Evolutionary conservation across 1,140 invertebrate species (phyloP).

Genomic region (Nebria ingens): DNA sequence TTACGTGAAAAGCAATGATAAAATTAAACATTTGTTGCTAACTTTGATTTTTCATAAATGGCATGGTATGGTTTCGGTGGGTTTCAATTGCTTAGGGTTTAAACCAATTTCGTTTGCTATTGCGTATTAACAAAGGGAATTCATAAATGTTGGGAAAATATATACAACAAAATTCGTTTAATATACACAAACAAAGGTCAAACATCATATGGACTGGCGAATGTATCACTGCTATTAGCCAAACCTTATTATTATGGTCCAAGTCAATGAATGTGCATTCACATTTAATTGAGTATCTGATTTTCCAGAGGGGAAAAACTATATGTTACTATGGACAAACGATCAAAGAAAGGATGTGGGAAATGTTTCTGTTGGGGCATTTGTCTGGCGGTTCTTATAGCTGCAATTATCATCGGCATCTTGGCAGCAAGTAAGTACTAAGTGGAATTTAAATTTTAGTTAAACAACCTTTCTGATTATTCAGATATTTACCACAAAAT

Average conservation of each 20-base stretch:
- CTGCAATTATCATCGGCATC: constrained; percentile 57
- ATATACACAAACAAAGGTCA: not conserved
- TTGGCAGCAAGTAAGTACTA: constrained; percentile 55
- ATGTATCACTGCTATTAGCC: not conserved
- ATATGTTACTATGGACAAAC: constrained; percentile 69
- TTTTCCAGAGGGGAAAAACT: constrained; percentile 68
- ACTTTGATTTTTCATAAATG: not conserved
- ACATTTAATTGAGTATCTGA: too few relatives aligned
- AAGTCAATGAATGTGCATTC: too few relatives aligned
- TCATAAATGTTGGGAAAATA: not conserved
- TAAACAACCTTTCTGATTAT: too few relatives aligned
- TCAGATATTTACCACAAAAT: too few relatives aligned
- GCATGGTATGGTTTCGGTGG: not conserved
- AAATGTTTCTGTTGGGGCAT: constrained; percentile 55
- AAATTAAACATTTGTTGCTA: too few relatives aligned
- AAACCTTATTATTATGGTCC: too few relatives aligned
- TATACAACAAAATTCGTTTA: not conserved
- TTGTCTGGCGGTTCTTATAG: constrained; percentile 45
- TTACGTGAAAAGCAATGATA: too few relatives aligned
- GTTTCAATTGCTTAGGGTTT: not conserved
- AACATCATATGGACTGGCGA: not conserved
- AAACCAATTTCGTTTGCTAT: not conserved
- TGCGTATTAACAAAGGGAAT: not conserved
- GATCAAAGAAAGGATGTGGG: constrained; percentile 53
- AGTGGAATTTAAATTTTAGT: too few relatives aligned